These are phyloP conservation scores for Melanchra persicariae DNA, from an alignment of 2,888 invertebrate species.

Conservation along the genomic window DNA sequence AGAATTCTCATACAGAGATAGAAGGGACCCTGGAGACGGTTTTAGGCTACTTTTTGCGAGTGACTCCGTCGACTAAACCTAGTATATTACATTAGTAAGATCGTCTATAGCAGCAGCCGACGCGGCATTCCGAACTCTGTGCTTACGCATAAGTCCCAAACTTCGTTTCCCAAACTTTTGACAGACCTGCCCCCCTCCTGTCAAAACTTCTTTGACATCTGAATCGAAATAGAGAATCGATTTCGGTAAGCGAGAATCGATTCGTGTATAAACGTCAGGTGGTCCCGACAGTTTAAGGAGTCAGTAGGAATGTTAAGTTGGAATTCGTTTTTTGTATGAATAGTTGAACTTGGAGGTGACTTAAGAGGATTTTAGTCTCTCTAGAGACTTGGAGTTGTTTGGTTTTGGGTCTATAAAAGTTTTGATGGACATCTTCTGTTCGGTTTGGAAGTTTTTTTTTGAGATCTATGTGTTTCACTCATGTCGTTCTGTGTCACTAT, in stretches of 20 bases:
- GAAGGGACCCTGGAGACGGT: no score
- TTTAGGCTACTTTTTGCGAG: no score
- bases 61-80: no score
- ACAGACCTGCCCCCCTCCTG: conserved; percentile 25
- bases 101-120: background rate
- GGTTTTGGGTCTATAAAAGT: conserved; percentile 3
- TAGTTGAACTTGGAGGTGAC: background rate
- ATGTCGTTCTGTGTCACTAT: no score
- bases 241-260: conserved; percentile 38
- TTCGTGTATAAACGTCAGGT: conserved; percentile 35
- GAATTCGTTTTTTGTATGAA: conserved; percentile 23
- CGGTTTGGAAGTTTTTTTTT: background rate
- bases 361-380: background rate
- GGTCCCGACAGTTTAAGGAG: conserved; percentile 27
- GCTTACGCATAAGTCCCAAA: conserved; percentile 22
- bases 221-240: conserved; percentile 44
- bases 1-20: no score
- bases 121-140: background rate
- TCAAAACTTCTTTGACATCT: conserved; percentile 57
- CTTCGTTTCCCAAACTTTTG: conserved; percentile 34
- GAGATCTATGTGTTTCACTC: no score
- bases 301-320: conserved; percentile 31
- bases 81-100: no score
- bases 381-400: background rate
- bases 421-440: background rate